phyloP scores from a whole-genome alignment of 2,113 vertebrate genomes.

The Burhinus oedicnemus region DNA sequence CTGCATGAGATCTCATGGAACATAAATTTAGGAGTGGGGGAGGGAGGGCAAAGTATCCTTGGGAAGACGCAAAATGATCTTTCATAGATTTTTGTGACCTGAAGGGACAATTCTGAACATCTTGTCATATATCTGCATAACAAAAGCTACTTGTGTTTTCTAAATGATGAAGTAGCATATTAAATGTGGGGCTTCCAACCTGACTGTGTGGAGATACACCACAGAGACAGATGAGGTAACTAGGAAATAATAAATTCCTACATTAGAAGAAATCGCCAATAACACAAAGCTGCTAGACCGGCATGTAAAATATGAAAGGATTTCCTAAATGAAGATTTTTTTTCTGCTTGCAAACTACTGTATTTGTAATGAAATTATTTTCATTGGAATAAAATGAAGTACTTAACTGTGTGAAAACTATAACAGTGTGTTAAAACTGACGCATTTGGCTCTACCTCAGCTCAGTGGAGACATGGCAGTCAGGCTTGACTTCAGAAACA shows the following conservation, averaged over 20 bases:
- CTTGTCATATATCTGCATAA: background rate
- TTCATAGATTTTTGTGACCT: background rate
- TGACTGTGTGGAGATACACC: background rate
- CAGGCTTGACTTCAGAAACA: background rate
- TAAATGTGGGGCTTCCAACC: background rate
- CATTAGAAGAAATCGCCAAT: background rate
- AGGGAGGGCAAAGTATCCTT: background rate
- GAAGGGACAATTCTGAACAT: background rate
- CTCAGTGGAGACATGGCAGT: background rate
- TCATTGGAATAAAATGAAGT: background rate
- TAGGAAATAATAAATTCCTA: background rate
- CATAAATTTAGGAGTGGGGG: background rate
- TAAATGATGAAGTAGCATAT: background rate
- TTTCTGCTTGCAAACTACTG: background rate
- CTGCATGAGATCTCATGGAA: background rate
- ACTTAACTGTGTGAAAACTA: background rate
- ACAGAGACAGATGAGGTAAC: background rate
- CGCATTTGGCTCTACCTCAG: background rate
- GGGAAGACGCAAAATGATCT: background rate
- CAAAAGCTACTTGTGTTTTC: background rate
- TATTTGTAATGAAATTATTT: background rate
- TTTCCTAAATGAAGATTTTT: background rate
- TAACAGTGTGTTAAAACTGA: background rate
- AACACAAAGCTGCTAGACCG: background rate
- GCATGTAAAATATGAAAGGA: background rate